Base-by-base conservation (phyloP, 2,797 vertebrate genomes). In the Microcaecilia unicolor region DNA sequence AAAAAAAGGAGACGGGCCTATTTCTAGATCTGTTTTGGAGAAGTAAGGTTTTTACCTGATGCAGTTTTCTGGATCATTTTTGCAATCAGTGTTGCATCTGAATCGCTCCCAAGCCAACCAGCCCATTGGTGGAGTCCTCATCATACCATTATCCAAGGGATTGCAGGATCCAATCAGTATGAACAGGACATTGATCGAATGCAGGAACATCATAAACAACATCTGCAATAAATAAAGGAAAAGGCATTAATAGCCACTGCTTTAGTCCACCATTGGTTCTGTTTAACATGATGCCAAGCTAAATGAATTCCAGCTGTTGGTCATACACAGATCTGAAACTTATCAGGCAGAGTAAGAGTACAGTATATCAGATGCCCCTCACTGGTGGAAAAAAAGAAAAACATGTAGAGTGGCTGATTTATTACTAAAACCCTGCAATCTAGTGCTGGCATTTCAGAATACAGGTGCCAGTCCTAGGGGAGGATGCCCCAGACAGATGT, bases 41-140 rank as follows among this genome's bases (percentile, higher is more conserved):
- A 25, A 17, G 7, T 23, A 4, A 18, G 6, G 14, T 10, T 12
- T 35, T 42, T 28, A 69, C 44, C 51, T 49, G 35, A 50, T 51
- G 20, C 2, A 18, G 37, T 48, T 53, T 21, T 51, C 41, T 18
- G 64, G 49, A 19, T 64, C 41, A 3, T 7, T 28, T 22, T 37
- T 46, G 41, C 53, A 51, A 28, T 48, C 49, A 4, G 25, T 44
- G 18, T 58, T 48, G 18, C 18, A 51, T 5, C 37, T 25, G 28
- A 61, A 61, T 15, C 19, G 39, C 9, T 59, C 37, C 46, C 48
- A 50, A 3, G 47, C 33, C 6, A 59, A 31, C 34, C 55, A 68
- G 29, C 44, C 50, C 64, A 47, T 33, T 1, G 22, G 54, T 1
- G 48, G 46, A 2, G 34, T 46, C 40, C 18, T 20, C 18, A 55